Percentiles rank a stretch among this genome's conserved stretches.
Evolutionary conservation across 2,113 vertebrate genomes (phyloP).

Genomic region (Ameiurus melas): DNA sequence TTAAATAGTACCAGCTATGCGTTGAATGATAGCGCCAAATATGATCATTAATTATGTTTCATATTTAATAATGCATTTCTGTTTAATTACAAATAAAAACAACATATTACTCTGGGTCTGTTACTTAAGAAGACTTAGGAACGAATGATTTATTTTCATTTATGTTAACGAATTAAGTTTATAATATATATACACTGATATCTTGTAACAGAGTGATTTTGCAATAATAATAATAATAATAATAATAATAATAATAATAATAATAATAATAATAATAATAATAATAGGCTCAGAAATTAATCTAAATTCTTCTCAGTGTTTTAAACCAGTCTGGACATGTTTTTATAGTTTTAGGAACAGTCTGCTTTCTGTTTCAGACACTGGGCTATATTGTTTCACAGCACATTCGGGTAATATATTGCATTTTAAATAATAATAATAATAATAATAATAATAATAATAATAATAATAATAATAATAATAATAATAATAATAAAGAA

Average conservation of each 20-base stretch:
- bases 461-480: too few species aligned
- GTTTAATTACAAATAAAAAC: neutral
- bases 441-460: too few species aligned
- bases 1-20: neutral
- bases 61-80: neutral
- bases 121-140: neutral
- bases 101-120: neutral
- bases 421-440: neutral
- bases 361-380: neutral
- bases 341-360: neutral
- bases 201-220: neutral
- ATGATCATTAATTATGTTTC: neutral
- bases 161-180: neutral
- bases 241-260: too few species aligned
- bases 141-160: neutral
- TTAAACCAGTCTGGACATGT: neutral
- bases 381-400: neutral
- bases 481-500: too few species aligned
- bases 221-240: too few species aligned
- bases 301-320: neutral
- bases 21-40: neutral
- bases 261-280: too few species aligned
- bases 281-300: neutral
- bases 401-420: neutral
- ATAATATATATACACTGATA: neutral